These are phyloP conservation scores for Lasiurus cinereus DNA, from an alignment of 2,113 vertebrate species.

Conservation along the genomic window DNA sequence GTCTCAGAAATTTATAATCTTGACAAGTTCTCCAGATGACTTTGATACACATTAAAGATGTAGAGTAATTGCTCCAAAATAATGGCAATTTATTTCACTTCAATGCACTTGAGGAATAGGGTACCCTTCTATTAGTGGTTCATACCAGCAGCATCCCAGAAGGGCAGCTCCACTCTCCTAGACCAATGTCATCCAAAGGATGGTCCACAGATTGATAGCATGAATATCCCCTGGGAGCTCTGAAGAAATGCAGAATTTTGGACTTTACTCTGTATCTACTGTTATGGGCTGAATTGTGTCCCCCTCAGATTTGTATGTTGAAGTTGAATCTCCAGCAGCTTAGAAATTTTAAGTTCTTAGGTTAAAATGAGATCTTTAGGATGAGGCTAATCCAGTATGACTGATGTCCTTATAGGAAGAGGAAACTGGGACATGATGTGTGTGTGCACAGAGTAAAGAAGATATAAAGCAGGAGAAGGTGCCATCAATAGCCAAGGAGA, in stretches of 20 bases:
- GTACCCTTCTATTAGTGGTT: background rate
- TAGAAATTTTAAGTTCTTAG: background rate
- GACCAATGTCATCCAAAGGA: background rate
- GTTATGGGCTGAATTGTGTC: background rate
- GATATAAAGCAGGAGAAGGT: background rate
- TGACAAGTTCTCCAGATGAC: background rate
- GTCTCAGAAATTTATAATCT: background rate
- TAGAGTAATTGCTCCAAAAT: background rate
- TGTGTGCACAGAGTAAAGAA: background rate
- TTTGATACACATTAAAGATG: background rate
- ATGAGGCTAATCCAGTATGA: background rate
- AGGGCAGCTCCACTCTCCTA: background rate
- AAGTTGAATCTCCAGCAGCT: background rate
- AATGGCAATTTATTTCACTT: background rate
- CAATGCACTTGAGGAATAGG: background rate
- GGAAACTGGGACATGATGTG: background rate
- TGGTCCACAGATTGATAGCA: background rate
- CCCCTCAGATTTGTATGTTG: background rate
- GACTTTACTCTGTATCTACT: background rate
- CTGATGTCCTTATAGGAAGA: background rate
- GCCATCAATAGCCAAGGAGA: background rate
- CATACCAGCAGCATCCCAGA: background rate
- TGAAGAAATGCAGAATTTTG: background rate
- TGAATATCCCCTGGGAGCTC: rapidly evolving
- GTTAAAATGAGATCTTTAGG: background rate